These are phyloP conservation scores for Tenthredo scrophulariae DNA, from an alignment of 2,888 invertebrate species.

Conservation along the genomic window DNA sequence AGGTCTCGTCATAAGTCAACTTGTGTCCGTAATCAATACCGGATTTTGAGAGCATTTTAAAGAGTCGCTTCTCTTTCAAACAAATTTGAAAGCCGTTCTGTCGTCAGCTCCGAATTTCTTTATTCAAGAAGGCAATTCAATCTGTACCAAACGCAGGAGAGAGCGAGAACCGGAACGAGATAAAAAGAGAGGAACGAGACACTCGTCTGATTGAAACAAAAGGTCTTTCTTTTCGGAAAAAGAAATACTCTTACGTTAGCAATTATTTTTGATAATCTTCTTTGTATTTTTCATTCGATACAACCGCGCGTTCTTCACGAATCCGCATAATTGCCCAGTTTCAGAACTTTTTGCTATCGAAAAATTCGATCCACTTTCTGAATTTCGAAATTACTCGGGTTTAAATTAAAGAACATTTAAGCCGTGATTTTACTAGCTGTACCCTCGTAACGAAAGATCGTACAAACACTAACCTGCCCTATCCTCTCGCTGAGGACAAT, in stretches of 20 bases:
- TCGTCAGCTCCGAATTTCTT: conserved; percentile 33
- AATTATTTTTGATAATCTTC: conserved; percentile 41
- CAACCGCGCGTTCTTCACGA: not conserved
- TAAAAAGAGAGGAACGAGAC: not conserved
- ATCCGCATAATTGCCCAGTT: not conserved
- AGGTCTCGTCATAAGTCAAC: conserved; percentile 16
- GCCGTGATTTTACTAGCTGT: conserved; percentile 10
- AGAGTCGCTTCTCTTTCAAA: conserved; percentile 32
- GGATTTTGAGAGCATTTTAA: conserved; percentile 37
- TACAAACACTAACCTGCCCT: conserved; percentile 37
- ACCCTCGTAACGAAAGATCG: conserved; percentile 12
- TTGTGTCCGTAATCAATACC: conserved; percentile 28
- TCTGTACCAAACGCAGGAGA: not conserved
- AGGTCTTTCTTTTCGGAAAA: not conserved
- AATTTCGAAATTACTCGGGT: not conserved
- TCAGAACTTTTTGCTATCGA: not conserved
- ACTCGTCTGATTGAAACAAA: conserved; percentile 39
- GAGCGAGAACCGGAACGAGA: not conserved
- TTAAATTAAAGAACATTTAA: not conserved
- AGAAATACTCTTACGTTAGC: conserved; percentile 14
- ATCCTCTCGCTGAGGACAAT: conserved; percentile 71
- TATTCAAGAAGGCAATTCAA: conserved; percentile 32
- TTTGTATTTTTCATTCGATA: not conserved
- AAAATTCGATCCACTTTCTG: not conserved
- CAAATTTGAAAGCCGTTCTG: conserved; percentile 27